phyloP scores from a whole-genome alignment of 2,888 invertebrate species.

The Hoplodrina blanda region DNA sequence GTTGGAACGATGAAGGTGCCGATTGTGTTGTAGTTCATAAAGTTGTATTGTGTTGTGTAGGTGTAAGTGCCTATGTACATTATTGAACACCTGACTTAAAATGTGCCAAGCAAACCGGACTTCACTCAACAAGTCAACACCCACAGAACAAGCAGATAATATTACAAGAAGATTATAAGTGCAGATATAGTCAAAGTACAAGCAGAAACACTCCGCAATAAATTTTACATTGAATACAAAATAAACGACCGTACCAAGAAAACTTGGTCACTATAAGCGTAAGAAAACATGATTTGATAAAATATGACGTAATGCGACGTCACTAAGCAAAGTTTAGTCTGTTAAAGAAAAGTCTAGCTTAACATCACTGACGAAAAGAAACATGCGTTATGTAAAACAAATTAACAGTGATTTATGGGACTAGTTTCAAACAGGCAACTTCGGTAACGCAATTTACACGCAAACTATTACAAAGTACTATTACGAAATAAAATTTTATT shows the following conservation, averaged over 20 bases:
- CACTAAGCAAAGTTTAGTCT: conserved; percentile 37
- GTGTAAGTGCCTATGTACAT: conserved; percentile 54
- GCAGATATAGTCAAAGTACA: conserved; percentile 2
- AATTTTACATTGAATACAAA: conserved; percentile 39
- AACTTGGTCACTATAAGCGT: conserved; percentile 33
- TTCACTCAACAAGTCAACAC: conserved; percentile 38
- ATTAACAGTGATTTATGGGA: conserved; percentile 51
- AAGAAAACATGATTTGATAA: conserved; percentile 33
- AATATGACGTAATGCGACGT: conserved; percentile 39
- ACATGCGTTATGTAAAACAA: conserved; percentile 35
- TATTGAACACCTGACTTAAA: conserved; percentile 71
- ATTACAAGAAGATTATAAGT: conserved; percentile 20
- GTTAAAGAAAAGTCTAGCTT: conserved; percentile 36
- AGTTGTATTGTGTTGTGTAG: conserved; percentile 62
- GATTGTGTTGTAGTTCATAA: conserved; percentile 66
- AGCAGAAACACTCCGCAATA: conserved; percentile 18
- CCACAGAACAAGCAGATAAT: conserved; percentile 40
- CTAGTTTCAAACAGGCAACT: conserved; percentile 41
- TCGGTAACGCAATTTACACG: conserved; percentile 59
- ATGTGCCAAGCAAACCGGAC: conserved; percentile 41
- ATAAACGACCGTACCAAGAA: conserved; percentile 33
- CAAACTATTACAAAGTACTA: conserved; percentile 55
- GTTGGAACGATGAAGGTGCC: conserved; percentile 67
- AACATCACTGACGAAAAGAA: conserved; percentile 24
- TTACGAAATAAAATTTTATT: conserved; percentile 65